Base-by-base conservation (phyloP, 2,888 invertebrate genomes). In the Andrena praecox region DNA sequence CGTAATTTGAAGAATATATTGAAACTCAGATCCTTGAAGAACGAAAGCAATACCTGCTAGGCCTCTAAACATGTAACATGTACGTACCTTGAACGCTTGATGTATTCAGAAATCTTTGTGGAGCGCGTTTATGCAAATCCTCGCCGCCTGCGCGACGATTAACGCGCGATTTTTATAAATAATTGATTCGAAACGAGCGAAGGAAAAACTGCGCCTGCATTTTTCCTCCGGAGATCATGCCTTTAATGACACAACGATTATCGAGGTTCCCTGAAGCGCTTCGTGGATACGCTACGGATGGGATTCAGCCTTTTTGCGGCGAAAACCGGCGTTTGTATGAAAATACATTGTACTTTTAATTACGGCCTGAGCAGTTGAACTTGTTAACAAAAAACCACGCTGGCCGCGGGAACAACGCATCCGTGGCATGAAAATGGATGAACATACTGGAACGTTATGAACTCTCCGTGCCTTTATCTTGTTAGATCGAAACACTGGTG, bases 91-190 rank as follows among this genome's bases (percentile, higher is more conserved):
- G 42, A 31, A 62, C 48, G 67, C 33, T 27, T 72, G 62, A 54
- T 73, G 52, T 64, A 59, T 71, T 56, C 59, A 42, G 56, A 20
- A 35, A 24, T 81, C 59, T 59, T 68, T 69, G 67, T 71, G 62
- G 72, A 76, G n/a, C 42, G 42, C 64, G 48, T 24, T 77, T 82
- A 82, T 82, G 82, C 62, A 82, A 72, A 82, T 82, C 16, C 27
- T 27, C 16, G 10, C 52, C 82, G 82, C 82, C 82, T 77, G 77
- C 77, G 72, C 82, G 54, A 42, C 56, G 72, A 48, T 83, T 73
- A 72, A 42, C 56, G 42, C 50, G 24, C 16, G 35, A 54, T 82
- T 77, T 69, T 56, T 69, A 50, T 69, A 82, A 73, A 77, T 77
- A 72, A 71, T 71, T 77, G 56, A 73, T 78, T 66, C 52, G 70